Evolutionary conservation across 2,888 invertebrate genomes (phyloP), one percentile per base, ranked within the genome.

Genomic region (Seladonia tumulorum): DNA sequence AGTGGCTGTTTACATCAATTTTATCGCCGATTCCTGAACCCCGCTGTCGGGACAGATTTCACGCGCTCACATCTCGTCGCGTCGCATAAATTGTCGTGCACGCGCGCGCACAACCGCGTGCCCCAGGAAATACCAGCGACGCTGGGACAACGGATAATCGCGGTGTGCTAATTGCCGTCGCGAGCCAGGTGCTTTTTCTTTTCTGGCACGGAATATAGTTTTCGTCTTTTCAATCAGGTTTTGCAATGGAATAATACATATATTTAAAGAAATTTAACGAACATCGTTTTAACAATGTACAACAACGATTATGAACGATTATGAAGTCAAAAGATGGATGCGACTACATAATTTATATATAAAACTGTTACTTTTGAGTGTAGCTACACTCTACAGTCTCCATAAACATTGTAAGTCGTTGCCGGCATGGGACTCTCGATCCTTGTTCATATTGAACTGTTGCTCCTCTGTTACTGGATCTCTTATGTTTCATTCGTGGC

Each of bases 1-100:
- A 94, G 93, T 94, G 92, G 90, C 93, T 93, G 92, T 94, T 94
- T 94, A 93, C 93, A 92, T 93, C 93, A 92, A 93, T 94, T 94
- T 94, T 94, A 94, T 94, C 93, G 93, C 90, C 93, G 92, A 94
- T 94, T 94, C 93, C 92, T 93, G 93, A 93, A 93, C 91, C 92
- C 91, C 89, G 89, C 81, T 87, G 88, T 79, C 88, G 86, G 83
- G 86, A 89, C 89, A 89, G 90, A 90, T 90, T 90, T 89, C 87
- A 73, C 88, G 83, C 83, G 86, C 66, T 47, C 83, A 74, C 79
- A 79, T 87, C 84, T 85, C 78, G 49, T 57, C 66, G 72, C 72
- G n/a, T 49, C 78, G 76, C 73, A 42, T 45, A 39, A 63, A 76
- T 53, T 57, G 29, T 63, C 45, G 75, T 16, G 60, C 8, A n/a